Base-by-base conservation (phyloP, 1,140 invertebrate genomes). In the Babylonia areolata region DNA sequence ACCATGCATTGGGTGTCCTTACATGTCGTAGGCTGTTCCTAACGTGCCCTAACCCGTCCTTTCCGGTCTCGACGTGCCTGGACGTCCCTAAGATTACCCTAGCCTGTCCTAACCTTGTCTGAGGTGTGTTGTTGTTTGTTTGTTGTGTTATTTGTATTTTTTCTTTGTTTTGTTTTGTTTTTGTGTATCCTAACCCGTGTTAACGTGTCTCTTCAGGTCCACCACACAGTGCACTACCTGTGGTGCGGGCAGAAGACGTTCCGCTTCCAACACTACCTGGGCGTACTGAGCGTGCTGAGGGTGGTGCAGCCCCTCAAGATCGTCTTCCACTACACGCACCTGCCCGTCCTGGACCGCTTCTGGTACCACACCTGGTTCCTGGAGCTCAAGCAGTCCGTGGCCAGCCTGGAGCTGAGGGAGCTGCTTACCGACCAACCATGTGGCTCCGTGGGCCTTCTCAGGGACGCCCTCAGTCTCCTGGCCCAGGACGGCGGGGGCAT, bases 241-340 rank as follows among this genome's bases (percentile, higher is more conserved):
- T 88, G 87, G 87, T 88, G 87, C 42, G 78, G 87, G 5, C 15
- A 84, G 35, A 81, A 85, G 54, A n/a, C 39, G n/a, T 88, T 88
- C 81, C 80, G 75, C 23, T 88, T 88, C 51, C 46, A 84, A 40
- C 31, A 88, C 73, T 86, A 86, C 69, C 81, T 86, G 37, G 69
- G 69, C 1, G 54, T 88, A 28, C 69, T 86, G 39, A 86, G 85
- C 39, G 33, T 73, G 23, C 39, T 84, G 58, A 40, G 71, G 11
- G 46, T 86, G 1, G 17, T 88, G n/a, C 42, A 58, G 46, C 85
- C 87, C 31, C n/a, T 83, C 28, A 51, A 81, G 75, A 82, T 88
- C 20, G 54, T 88, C n/a, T 86, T 88, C 58, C 85, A 86, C 46
- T 85, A 86, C 85, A 64, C n/a, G 2, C 51, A 84, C 39, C 81